Evolutionary conservation across 1,140 invertebrate genomes (phyloP).

Genomic region (Lanistes nyassanus): DNA sequence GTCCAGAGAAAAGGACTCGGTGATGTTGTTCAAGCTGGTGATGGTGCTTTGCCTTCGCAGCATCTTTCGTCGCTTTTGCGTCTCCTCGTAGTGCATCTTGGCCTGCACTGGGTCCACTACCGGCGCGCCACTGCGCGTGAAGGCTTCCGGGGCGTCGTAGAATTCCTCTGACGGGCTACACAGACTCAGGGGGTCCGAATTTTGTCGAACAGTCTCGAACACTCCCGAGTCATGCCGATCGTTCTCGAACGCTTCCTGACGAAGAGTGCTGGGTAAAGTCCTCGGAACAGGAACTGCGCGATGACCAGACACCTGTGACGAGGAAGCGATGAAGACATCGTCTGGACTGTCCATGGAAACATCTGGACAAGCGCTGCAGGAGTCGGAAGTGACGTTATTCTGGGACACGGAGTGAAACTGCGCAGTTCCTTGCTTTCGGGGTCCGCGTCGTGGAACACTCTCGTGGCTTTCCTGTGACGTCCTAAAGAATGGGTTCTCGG

Average conservation of each 20-base stretch:
- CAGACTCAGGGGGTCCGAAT: background rate
- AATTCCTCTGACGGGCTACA: slow-evolving; percentile 13
- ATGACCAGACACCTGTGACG: background rate
- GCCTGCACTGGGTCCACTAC: slow-evolving; percentile 21
- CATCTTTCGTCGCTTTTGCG: slow-evolving; percentile 16
- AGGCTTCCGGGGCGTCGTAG: slow-evolving; percentile 28
- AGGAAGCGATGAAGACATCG: background rate
- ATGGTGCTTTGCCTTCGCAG: slow-evolving; percentile 32
- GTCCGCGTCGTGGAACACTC: background rate
- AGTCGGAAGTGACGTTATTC: background rate
- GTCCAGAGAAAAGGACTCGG: slow-evolving; percentile 3
- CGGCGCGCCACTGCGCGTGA: slow-evolving; percentile 23
- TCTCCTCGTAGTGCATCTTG: slow-evolving; percentile 31
- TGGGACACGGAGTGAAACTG: background rate
- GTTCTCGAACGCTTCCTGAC: background rate
- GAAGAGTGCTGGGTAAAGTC: background rate
- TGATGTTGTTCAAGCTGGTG: slow-evolving; percentile 26
- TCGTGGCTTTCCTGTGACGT: background rate
- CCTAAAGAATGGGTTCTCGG: slow-evolving; percentile 7
- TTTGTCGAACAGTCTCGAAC: background rate
- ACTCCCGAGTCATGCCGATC: background rate
- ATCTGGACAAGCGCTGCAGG: background rate
- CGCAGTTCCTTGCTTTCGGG: too few relatives aligned
- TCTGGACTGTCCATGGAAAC: background rate
- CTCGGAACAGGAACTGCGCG: too few relatives aligned